Evolutionary conservation across 2,113 vertebrate genomes (phyloP), one percentile per base, ranked within the genome.

Genomic region (Oncorhynchus kisutch): DNA sequence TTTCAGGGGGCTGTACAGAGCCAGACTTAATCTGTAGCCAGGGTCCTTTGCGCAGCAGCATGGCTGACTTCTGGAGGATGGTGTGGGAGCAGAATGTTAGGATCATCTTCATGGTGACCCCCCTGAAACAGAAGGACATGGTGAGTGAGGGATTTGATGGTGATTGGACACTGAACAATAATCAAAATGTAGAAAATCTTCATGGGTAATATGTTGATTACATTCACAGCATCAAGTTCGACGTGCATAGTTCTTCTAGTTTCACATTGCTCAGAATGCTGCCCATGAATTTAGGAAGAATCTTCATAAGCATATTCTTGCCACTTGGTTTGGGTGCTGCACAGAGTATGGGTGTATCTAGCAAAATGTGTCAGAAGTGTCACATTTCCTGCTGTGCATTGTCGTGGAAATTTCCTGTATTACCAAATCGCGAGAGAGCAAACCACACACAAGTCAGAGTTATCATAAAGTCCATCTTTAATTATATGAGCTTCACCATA

Each of bases 1-100:
- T 60, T 71, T 68, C 79, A 96, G 96, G 96, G 97, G 94, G 94
- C 45, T 86, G 78, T 51, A 92, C 93, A 49, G 91, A 90, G 0
- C 90, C 92, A 70, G 96, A 97, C 83, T 95, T 96, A 85, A 96
- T 97, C 78, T 96, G 92, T 78, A 96, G 95, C 20, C 97, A 96
- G 82, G 96, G 94, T 0, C 95, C 95, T 16, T 85, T 96, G 78
- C 90, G 78, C 74, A 93, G 89, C 84, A 96, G 94, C 0, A 85
- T 93, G 39, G 92, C 86, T 8, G 96, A 97, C 87, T 97, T 97
- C 89, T 97, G 97, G 96, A 82, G 93, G 85, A 93, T 97, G 92
- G 93, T 96, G 80, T 96, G 95, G 96, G 95, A 97, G 90, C 94
- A 96, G 82, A 94, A 95, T 0, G 91, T 96, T 75, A 92, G 82